Conservation (phyloP, 2,797 vertebrate species). For the Malurus splendens region DNA sequence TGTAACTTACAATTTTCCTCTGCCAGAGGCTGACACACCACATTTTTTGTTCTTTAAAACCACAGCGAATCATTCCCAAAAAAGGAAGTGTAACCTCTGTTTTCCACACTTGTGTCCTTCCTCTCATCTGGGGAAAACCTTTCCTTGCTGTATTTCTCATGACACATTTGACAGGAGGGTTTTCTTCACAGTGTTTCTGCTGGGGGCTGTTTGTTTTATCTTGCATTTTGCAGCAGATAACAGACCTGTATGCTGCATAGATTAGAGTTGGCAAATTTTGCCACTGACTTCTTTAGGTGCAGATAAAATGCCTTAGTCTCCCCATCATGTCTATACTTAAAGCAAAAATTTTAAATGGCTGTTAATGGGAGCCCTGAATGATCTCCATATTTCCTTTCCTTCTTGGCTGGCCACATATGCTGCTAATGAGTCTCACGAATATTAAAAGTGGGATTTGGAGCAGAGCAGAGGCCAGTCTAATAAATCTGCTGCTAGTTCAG, state of each 20-base stretch:
- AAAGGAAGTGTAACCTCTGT: conserved; percentile 45
- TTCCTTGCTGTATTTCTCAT: conserved; percentile 7
- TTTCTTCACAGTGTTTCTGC: conserved; percentile 8
- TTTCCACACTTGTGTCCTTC: conserved; percentile 18
- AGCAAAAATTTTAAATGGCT: not conserved
- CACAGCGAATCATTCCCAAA: conserved; percentile 35
- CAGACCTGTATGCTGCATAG: not conserved
- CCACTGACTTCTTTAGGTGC: not conserved
- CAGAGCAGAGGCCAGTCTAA: not conserved
- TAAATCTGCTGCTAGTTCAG: conserved; percentile 4
- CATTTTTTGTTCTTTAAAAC: conserved; percentile 38
- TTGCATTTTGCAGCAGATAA: conserved; percentile 29
- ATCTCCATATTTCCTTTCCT: not conserved
- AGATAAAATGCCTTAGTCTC: conserved; percentile 34
- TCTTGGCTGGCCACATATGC: not conserved
- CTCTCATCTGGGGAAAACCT: not conserved
- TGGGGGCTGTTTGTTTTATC: conserved; percentile 24
- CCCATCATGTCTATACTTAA: not conserved
- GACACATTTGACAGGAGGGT: not conserved
- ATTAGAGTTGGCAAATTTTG: conserved; percentile 10
- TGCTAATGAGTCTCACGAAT: not conserved
- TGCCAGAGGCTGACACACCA: conserved; percentile 39
- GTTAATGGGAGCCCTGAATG: not conserved
- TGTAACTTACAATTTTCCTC: conserved; percentile 2
- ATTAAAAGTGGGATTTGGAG: not conserved